These are phyloP conservation scores for Pogona vitticeps DNA, from an alignment of 2,113 vertebrate genomes.

Conservation along the genomic window DNA sequence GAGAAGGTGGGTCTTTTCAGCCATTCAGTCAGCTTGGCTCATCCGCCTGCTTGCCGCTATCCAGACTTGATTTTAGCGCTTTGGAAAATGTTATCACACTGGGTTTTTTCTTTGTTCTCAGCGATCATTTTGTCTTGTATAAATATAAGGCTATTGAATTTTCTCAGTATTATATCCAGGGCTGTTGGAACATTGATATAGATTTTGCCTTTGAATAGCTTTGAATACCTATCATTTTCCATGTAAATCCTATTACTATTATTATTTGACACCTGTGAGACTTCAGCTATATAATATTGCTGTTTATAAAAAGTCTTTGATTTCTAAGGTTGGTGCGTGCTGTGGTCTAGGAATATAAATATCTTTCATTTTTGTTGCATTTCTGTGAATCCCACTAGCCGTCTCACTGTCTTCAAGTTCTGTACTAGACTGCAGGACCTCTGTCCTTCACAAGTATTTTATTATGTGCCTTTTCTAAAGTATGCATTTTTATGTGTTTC, in stretches of 20 bases:
- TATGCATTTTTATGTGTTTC: neutral
- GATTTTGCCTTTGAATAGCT: neutral
- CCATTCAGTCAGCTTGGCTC: neutral
- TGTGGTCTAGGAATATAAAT: neutral
- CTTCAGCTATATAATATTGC: neutral
- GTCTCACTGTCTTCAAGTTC: neutral
- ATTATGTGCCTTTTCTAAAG: neutral
- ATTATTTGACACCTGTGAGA: conserved; percentile 5
- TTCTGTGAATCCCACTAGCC: neutral
- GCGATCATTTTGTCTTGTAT: neutral
- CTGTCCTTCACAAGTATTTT: neutral
- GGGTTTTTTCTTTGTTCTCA: neutral
- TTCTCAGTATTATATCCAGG: neutral
- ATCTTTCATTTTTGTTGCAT: no score
- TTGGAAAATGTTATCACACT: neutral
- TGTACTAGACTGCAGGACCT: neutral
- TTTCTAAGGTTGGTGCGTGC: neutral
- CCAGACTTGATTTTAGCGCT: neutral
- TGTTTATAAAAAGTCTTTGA: neutral
- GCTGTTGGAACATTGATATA: neutral
- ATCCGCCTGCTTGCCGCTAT: neutral
- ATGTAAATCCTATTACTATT: neutral
- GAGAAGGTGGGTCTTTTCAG: neutral
- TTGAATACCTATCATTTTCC: neutral
- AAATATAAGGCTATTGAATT: neutral